These are phyloP conservation scores for Hyperopisus bebe DNA, from an alignment of 2,113 vertebrate species.

Conservation along the genomic window DNA sequence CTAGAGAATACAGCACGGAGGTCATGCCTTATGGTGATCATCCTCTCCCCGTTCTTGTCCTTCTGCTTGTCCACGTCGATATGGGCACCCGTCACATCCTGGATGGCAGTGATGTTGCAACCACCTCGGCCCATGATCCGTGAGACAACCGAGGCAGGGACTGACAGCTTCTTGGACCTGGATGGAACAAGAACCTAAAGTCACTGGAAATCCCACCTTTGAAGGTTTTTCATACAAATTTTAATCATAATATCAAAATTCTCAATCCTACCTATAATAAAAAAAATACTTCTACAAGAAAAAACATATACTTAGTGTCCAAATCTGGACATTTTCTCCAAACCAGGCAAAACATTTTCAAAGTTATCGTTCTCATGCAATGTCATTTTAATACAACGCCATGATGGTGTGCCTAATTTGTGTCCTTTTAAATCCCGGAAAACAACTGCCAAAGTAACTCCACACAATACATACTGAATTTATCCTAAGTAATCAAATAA, in stretches of 20 bases:
- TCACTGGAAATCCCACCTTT: not conserved
- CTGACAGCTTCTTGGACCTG: conserved; percentile 97
- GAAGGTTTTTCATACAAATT: not conserved
- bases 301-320: too few species aligned
- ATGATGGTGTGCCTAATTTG: not conserved
- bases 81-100: conserved; percentile 96
- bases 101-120: conserved; percentile 97
- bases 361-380: not conserved
- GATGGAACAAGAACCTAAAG: not conserved
- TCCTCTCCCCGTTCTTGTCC: conserved; percentile 97
- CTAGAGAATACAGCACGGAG: not conserved
- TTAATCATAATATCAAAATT: not conserved
- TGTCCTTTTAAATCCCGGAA: not conserved
- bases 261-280: too few species aligned
- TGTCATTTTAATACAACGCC: not conserved
- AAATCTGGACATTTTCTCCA: too few species aligned
- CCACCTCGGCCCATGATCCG: conserved; percentile 98
- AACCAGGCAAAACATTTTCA: too few species aligned
- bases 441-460: not conserved
- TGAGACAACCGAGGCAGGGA: conserved; percentile 94
- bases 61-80: conserved; percentile 99
- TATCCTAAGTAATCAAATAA: not conserved
- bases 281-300: too few species aligned
- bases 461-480: not conserved
- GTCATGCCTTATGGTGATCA: conserved; percentile 95